phyloP scores from a whole-genome alignment of 2,113 vertebrate species.

The Progne subis region DNA sequence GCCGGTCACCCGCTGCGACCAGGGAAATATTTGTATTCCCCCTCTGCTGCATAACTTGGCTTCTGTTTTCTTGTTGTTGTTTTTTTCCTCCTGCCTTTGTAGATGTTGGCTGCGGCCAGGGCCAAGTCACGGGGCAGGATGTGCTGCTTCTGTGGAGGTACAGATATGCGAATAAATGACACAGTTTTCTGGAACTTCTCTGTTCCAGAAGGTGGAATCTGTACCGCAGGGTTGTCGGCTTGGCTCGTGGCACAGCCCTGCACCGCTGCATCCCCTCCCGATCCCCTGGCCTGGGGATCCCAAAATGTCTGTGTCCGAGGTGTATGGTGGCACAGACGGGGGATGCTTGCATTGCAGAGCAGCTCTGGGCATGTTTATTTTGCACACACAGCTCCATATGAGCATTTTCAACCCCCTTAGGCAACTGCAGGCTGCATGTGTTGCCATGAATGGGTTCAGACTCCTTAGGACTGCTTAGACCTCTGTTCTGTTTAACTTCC shows the following conservation, averaged over 20 bases:
- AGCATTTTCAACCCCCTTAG: background rate
- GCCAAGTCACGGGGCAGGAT: conserved; percentile 52
- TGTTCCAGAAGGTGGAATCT: background rate
- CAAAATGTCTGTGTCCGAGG: background rate
- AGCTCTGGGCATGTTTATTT: background rate
- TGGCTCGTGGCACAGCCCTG: background rate
- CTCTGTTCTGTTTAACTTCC: background rate
- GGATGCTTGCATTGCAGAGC: background rate
- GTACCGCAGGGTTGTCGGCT: rapidly evolving
- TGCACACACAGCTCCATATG: background rate
- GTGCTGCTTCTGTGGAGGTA: conserved; percentile 6
- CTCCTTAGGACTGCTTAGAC: no score
- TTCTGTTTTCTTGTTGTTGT: conserved; percentile 55
- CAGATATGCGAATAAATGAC: background rate
- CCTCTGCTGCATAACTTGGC: conserved; percentile 28
- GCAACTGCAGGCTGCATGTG: rapidly evolving
- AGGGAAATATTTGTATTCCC: background rate
- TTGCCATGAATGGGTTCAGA: background rate
- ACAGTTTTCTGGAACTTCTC: background rate
- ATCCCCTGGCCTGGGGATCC: background rate
- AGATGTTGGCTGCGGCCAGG: background rate
- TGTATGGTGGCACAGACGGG: rapidly evolving
- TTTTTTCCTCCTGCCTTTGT: conserved; percentile 36
- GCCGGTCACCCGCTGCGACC: background rate
- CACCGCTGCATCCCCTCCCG: rapidly evolving